Evolutionary conservation across 2,113 vertebrate species (phyloP), one percentile per base, ranked within the genome.

Genomic region (Jacana jacana): DNA sequence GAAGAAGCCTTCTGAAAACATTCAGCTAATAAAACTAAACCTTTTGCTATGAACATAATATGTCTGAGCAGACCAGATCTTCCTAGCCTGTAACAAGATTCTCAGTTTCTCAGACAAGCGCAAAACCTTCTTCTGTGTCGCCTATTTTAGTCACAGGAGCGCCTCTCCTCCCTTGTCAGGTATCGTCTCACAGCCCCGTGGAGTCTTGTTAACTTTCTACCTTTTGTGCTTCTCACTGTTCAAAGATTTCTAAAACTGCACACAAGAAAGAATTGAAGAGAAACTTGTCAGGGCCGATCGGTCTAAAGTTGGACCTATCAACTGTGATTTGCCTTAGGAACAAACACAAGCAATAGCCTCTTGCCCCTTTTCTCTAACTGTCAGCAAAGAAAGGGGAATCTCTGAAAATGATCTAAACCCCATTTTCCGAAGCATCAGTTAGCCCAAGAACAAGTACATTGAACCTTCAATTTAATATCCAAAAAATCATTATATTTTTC

Each of bases 201-300:
- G 92, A 96, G 93, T 64, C 94, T 96, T 93, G 90, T 95, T 96
- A 96, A 88, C 94, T 96, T 90, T 83, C 72, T 94, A 64, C 96
- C 90, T 96, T 93, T 94, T 95, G 93, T 93, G 91, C 82, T 88
- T 91, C 86, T 88, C 2, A 12, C 82, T 52, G 55, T 73, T 94
- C 93, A 93, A 96, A 94, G 90, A 95, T 90, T 91, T 90, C 71
- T 93, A 89, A 96, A 95, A 94, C 81, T 27, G 40, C 80, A 78
- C 65, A 86, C 69, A 71, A 91, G 76, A 78, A 96, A 78, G 86
- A 90, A 83, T 33, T 68, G 76, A 63, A 91, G 68, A 48, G 76
- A 91, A 90, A 93, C 90, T 91, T 90, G 85, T 89, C 82, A 86
- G 93, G 93, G 64, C 85, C 18, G 3, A 69, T 92, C 7, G 23